Percentiles rank a stretch among this genome's conserved stretches.
Evolutionary conservation across 2,113 vertebrate genomes (phyloP).

Genomic region (Triplophysa tibetana): DNA sequence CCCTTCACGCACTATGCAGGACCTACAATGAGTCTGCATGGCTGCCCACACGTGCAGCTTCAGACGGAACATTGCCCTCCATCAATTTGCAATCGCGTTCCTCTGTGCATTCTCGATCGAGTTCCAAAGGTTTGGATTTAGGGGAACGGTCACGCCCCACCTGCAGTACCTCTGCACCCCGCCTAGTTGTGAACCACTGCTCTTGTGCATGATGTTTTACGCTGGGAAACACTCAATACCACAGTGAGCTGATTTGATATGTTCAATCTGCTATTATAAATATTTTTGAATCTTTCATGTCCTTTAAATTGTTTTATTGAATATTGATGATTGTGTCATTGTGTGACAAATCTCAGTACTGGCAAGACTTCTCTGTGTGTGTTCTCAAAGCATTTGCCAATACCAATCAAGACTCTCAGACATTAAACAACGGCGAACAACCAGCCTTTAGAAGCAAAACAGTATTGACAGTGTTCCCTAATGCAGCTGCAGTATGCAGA

Average conservation of each 20-base stretch:
- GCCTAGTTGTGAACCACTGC: too few relatives aligned
- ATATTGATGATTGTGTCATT: not conserved
- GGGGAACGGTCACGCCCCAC: too few relatives aligned
- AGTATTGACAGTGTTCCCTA: not conserved
- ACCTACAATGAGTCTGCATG: too few relatives aligned
- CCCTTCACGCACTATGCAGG: too few relatives aligned
- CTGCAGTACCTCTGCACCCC: too few relatives aligned
- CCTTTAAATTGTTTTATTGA: not conserved
- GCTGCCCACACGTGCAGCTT: too few relatives aligned
- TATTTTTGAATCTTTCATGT: not conserved
- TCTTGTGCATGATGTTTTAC: too few relatives aligned
- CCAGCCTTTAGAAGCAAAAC: slow-evolving; percentile 33
- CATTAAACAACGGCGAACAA: not conserved
- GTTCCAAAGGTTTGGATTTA: too few relatives aligned
- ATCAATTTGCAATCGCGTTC: too few relatives aligned
- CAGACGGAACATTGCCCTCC: too few relatives aligned
- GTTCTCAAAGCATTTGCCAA: not conserved
- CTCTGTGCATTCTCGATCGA: too few relatives aligned
- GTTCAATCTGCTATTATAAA: too few relatives aligned
- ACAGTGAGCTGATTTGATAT: not conserved
- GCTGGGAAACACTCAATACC: not conserved
- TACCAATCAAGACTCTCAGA: not conserved
- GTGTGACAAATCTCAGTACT: not conserved
- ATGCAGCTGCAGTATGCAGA: not conserved
- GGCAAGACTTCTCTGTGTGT: not conserved